Evolutionary conservation across 2,113 vertebrate species (phyloP), one percentile per base, ranked within the genome.

Genomic region (Sclerurus mexicanus): DNA sequence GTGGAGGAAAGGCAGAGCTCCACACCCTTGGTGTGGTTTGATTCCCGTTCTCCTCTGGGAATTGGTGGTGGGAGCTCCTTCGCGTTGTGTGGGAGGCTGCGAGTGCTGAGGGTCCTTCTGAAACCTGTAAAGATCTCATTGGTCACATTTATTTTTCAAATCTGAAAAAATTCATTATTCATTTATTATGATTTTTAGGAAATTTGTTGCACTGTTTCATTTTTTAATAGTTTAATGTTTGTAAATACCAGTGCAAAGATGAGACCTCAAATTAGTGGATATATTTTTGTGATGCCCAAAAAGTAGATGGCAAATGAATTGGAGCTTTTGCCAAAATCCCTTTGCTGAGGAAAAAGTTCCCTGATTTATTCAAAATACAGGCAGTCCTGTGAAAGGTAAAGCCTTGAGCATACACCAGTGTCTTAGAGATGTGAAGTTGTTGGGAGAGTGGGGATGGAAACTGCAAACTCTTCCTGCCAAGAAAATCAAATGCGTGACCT

Each of bases 261-360:
- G 39, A 52, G 62, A 39, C 46, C 18, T 4, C 31, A 10, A 55
- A 14, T 33, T 4, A 3, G 13, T 5, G 46, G 35, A 21, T 42
- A 0, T 5, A 8, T 67, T 75, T 90, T 40, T 5, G 5, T 21
- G 44, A 2, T 8, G 0, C 31, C 35, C 53, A 5, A 10, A 33
- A 31, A 79, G 30, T 4, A 31, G 28, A 30, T 28, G 47, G 60
- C 22, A 40, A 7, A 47, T 3, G 23, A 53, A 12, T 7, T 50
- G 53, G 33, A 31, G 31, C 35, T 47, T 52, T 17, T 60, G 69
- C 35, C 89, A 81, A 6, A 47, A 64, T 25, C 21, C 50, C 9
- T 58, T 23, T 52, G 37, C 33, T 60, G 30, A 7, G 68, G 37
- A 13, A 21, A 27, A 35, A 14, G 14, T 33, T 44, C 42, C 33